Conservation (phyloP, 1,140 invertebrate species). For the Bombus affinis region DNA sequence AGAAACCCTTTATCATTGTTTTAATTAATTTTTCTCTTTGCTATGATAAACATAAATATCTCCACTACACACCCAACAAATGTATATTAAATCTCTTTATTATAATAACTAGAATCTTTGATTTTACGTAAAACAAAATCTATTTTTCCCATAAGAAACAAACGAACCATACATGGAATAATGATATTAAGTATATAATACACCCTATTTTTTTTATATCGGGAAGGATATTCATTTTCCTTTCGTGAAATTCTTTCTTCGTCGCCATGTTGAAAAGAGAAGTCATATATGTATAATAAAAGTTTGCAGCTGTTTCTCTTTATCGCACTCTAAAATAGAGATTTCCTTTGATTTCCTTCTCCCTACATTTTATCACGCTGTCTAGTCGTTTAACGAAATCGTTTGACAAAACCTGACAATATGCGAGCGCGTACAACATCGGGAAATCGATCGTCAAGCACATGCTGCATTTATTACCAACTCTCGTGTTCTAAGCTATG, state of each 20-base stretch:
- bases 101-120: background rate
- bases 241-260: background rate
- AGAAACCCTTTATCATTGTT: background rate
- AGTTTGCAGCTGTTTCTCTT: background rate
- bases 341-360: conserved; percentile 29
- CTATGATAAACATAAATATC: background rate
- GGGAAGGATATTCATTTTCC: too few species aligned
- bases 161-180: background rate
- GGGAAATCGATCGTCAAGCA: background rate
- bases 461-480: background rate
- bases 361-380: conserved; percentile 5
- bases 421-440: background rate
- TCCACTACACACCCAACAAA: too few species aligned
- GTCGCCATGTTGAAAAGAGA: background rate
- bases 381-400: conserved; percentile 18
- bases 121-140: background rate
- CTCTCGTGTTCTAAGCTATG: background rate
- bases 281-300: background rate
- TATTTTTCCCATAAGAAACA: background rate
- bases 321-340: conserved; percentile 4
- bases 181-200: background rate
- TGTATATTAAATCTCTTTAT: too few species aligned
- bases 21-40: background rate
- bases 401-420: conserved; percentile 4
- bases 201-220: too few species aligned